Conservation (phyloP, 2,888 invertebrate species). For the Clostera curtula region DNA sequence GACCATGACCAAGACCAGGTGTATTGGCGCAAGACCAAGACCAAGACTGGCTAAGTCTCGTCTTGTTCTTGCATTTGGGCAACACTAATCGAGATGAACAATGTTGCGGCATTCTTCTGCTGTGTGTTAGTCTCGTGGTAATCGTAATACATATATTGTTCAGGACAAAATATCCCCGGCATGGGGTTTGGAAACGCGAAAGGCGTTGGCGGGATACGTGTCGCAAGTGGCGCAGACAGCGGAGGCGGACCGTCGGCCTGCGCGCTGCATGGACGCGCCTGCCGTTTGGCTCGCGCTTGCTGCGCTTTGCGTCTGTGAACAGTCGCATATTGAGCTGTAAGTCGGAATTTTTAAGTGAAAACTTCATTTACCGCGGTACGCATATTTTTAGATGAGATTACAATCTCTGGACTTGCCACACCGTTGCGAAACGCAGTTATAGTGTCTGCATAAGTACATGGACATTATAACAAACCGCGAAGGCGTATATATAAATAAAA, state of each 20-base stretch:
- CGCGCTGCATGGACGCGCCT: conserved; percentile 86
- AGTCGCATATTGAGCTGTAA: conserved; percentile 87
- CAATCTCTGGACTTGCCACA: background rate
- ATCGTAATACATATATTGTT: conserved; percentile 8
- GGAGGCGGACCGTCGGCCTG: conserved; percentile 83
- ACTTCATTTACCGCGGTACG: too few species aligned
- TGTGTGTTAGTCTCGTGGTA: too few species aligned
- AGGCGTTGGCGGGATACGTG: conserved; percentile 91
- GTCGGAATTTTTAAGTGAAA: too few species aligned
- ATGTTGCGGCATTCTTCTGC: too few species aligned
- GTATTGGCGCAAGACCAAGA: too few species aligned
- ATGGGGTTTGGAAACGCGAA: conserved; percentile 92
- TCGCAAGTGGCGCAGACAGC: conserved; percentile 86
- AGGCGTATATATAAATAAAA: too few species aligned
- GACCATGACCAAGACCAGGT: too few species aligned
- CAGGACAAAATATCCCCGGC: conserved; percentile 89
- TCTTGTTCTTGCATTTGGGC: too few species aligned
- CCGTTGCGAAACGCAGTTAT: background rate
- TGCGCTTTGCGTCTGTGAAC: conserved; percentile 93
- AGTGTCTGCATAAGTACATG: background rate
- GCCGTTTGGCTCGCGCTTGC: conserved; percentile 95
- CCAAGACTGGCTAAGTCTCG: too few species aligned
- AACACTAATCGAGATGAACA: too few species aligned
- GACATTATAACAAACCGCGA: too few species aligned
- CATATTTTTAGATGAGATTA: too few species aligned